These are phyloP conservation scores for Halcyon smyrnensis DNA, from an alignment of 2,797 vertebrate genomes.

Conservation along the genomic window DNA sequence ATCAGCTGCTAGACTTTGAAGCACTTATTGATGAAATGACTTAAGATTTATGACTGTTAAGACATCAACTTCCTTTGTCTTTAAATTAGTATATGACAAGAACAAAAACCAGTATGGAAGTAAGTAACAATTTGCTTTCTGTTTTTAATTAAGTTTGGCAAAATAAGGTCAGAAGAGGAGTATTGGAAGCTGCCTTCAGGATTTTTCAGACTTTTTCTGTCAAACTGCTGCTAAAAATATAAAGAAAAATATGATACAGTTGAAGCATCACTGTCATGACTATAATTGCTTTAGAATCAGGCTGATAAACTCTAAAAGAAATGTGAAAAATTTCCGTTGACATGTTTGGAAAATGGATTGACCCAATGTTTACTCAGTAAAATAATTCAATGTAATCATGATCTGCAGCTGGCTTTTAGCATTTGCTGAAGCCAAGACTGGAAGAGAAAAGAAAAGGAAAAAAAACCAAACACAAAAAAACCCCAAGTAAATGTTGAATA, in stretches of 20 bases:
- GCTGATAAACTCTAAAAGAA: background rate
- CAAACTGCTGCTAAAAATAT: background rate
- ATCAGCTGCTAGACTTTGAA: background rate
- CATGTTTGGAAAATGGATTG: conserved; percentile 1
- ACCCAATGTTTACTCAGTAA: conserved; percentile 2
- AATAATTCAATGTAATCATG: background rate
- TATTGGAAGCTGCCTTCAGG: background rate
- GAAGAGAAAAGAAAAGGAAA: background rate
- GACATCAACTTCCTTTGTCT: background rate
- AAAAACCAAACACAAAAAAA: too few relatives aligned
- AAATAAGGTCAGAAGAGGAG: conserved; percentile 15
- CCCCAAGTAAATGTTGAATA: background rate
- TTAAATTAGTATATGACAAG: background rate
- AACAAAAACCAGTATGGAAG: background rate
- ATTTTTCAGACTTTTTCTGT: background rate
- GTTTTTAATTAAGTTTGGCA: conserved; percentile 24
- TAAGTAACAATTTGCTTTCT: background rate
- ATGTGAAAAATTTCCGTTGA: conserved; percentile 7
- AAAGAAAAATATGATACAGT: background rate
- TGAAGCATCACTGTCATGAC: background rate
- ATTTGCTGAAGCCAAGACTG: background rate
- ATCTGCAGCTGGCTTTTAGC: background rate
- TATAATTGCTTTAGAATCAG: conserved; percentile 18
- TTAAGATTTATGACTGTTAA: background rate
- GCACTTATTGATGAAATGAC: background rate